These are phyloP conservation scores for Gavia stellata DNA, from an alignment of 2,113 vertebrate genomes.

Conservation along the genomic window DNA sequence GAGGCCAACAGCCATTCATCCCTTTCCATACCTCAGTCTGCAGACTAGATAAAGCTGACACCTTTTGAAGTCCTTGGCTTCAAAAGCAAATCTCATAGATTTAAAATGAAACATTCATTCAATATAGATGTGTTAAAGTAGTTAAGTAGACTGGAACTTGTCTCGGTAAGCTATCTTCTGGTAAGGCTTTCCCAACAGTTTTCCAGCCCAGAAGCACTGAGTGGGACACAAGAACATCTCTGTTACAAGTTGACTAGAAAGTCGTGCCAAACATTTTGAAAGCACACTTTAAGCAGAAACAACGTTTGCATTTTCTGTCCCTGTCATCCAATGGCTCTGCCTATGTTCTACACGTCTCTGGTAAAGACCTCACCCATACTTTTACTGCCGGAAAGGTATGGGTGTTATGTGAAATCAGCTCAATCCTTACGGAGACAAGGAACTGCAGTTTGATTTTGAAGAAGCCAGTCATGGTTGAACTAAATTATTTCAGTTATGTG, in stretches of 20 bases:
- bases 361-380: neutral
- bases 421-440: fast-evolving
- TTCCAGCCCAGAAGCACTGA: neutral
- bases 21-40: neutral
- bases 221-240: neutral
- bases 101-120: neutral
- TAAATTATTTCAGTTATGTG: neutral
- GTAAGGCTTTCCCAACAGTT: neutral
- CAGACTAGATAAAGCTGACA: neutral
- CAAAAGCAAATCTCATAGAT: neutral
- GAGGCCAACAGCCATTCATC: neutral
- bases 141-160: neutral
- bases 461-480: neutral
- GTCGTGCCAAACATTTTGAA: neutral
- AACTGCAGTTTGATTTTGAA: neutral
- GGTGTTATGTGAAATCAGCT: fast-evolving
- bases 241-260: neutral
- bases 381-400: fast-evolving
- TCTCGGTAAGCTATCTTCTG: neutral
- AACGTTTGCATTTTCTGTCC: neutral
- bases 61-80: neutral
- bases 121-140: neutral
- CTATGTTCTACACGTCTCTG: neutral
- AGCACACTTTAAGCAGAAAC: neutral
- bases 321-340: neutral